A percentile compares a stretch with the other conserved stretches of the same genome.
Conservation (phyloP, 2,888 invertebrate species). For the Idaea aversata region DNA sequence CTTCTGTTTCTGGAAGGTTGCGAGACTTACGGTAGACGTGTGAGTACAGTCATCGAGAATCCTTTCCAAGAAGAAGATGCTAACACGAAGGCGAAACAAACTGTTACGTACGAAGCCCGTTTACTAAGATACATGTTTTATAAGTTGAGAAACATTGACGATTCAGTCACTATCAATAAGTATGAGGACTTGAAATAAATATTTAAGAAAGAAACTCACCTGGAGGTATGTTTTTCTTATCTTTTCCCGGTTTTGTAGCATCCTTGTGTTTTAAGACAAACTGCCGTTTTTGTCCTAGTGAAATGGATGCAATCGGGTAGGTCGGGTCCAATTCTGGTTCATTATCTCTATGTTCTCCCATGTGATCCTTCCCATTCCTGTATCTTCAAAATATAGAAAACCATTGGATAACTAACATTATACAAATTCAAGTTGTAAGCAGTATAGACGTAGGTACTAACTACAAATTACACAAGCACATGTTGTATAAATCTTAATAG, state of each 20-base stretch:
- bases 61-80: constrained; percentile 86
- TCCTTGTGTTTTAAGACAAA: constrained; percentile 84
- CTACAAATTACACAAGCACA: too few species aligned
- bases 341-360: constrained; percentile 86
- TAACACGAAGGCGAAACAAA: constrained; percentile 89
- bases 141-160: constrained; percentile 81
- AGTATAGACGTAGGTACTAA: too few species aligned
- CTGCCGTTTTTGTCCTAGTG: constrained; percentile 82
- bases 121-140: constrained; percentile 90
- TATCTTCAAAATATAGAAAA: constrained; percentile 69
- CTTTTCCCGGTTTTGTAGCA: constrained; percentile 69
- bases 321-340: constrained; percentile 83
- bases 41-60: constrained; percentile 90
- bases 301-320: constrained; percentile 84
- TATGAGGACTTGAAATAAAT: constrained; percentile 76
- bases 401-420: too few species aligned
- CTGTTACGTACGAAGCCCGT: constrained; percentile 94
- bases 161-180: constrained; percentile 75
- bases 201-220: constrained; percentile 44
- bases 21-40: constrained; percentile 91
- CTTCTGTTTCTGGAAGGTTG: constrained; percentile 94
- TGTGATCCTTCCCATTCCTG: constrained; percentile 83
- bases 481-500: too few species aligned
- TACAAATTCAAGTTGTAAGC: too few species aligned
- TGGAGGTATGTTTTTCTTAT: constrained; percentile 63